These are phyloP conservation scores for Drosophila putrida DNA, from an alignment of 2,888 invertebrate species.

Conservation along the genomic window DNA sequence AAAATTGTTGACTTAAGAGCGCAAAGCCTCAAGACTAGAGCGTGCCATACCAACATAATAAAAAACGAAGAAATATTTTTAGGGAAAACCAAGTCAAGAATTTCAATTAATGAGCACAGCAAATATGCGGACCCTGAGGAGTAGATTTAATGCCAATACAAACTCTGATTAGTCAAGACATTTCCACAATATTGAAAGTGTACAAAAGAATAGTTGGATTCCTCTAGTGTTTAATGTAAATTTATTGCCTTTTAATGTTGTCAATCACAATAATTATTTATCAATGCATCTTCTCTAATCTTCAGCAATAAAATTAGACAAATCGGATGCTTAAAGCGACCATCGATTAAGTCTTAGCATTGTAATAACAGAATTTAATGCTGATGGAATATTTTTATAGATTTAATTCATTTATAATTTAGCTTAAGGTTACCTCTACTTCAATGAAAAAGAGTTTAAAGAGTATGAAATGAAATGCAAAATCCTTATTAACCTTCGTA, in stretches of 20 bases:
- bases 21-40: neutral
- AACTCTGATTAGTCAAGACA: conserved; percentile 1
- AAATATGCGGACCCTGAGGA: neutral
- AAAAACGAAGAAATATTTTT: neutral
- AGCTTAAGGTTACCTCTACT: too few relatives aligned
- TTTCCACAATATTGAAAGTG: neutral
- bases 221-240: neutral
- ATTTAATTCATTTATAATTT: neutral
- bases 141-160: neutral
- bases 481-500: neutral
- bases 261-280: too few relatives aligned
- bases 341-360: neutral
- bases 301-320: neutral
- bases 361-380: too few relatives aligned
- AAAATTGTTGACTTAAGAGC: conserved; percentile 12
- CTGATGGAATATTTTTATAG: neutral
- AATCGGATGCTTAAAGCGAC: neutral
- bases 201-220: neutral
- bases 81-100: conserved; percentile 31
- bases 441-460: neutral
- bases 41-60: conserved; percentile 3
- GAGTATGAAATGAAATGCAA: neutral
- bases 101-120: conserved; percentile 25
- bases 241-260: neutral
- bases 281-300: too few relatives aligned